Base-by-base conservation (phyloP, 2,888 invertebrate species). In the Drosophila quasianomalipes region DNA sequence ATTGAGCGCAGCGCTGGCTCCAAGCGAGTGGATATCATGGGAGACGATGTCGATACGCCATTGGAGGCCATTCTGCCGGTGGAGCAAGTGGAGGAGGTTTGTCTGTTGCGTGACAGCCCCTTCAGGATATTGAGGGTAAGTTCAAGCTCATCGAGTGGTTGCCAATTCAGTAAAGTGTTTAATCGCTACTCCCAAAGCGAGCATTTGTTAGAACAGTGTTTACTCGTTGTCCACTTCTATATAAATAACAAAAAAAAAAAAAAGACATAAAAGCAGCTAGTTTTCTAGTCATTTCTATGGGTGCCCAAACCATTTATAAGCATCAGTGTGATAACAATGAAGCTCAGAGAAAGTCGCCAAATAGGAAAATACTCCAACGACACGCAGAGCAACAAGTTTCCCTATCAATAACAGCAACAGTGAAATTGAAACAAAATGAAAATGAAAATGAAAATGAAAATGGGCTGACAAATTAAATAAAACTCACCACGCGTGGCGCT, bases 31-130 rank as follows among this genome's bases (percentile, higher is more conserved):
- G 90, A 92, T 70, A 83, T 89, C 70, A 76, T 70, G 26, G 76
- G 74, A 39, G 91, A 91, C 52, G 92, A 93, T 79, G 82, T 66
- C n/a, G 93, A 92, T 67, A 90, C 90, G 31, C 87, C 88, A 55
- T 76, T 93, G 64, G 93, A 93, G 77, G 89, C 93, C 63, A 92
- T 91, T 68, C 61, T 92, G 57, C 88, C 89, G 94, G 73, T 83
- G 5, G 93, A 92, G 53, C 67, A 75, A 4, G 80, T 64, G n/a
- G 92, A 92, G 57, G 88, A 96, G 59, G 95, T 97, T 7, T 97
- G 97, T 88, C 94, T 96, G 19, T 95, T 97, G 83, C 95, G 95
- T 44, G 96, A 97, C 89, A 97, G 93, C 75, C 93, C 93, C 52
- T 93, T 89, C 79, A 89, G 93, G 67, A 93, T 93, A 90, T 83